A percentile compares a stretch with the other conserved stretches of the same genome.
Conservation (phyloP, 2,113 vertebrate genomes). For the Platycercus adscitus region DNA sequence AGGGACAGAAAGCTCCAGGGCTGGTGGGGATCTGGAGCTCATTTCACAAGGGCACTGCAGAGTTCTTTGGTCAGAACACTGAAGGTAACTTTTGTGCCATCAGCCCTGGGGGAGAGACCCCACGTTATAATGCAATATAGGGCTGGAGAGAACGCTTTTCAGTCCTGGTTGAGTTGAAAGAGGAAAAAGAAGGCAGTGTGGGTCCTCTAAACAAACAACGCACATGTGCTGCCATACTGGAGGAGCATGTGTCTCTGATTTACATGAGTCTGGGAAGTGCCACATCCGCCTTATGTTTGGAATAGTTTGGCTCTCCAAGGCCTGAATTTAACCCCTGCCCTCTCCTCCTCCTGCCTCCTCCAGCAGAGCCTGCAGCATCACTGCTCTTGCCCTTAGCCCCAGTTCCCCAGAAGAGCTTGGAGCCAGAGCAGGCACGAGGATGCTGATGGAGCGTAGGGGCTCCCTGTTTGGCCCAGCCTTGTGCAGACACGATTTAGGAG, state of each 20-base stretch:
- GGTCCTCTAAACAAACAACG: not conserved
- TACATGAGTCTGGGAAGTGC: slow-evolving; percentile 55
- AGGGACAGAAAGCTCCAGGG: not conserved
- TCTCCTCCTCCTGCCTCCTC: not conserved
- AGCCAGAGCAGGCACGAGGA: not conserved
- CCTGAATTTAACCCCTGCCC: slow-evolving; percentile 56
- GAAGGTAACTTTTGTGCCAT: not conserved
- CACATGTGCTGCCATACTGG: not conserved
- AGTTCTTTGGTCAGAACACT: not conserved
- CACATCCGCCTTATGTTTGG: slow-evolving; percentile 58
- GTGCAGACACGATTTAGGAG: not conserved
- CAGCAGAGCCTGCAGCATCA: not conserved
- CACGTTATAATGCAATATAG: fast-evolving
- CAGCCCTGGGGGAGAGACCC: not conserved
- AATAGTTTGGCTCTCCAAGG: slow-evolving; percentile 38
- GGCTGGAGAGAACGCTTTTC: not conserved
- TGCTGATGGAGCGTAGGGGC: not conserved
- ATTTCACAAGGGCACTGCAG: not conserved
- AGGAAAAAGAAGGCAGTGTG: not conserved
- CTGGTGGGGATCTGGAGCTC: not conserved
- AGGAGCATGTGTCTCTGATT: slow-evolving; percentile 55
- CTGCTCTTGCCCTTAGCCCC: not conserved
- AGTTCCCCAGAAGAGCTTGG: fast-evolving
- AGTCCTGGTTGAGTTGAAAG: not conserved
- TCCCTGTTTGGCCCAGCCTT: not conserved